A percentile compares a stretch with the other conserved stretches of the same genome.
phyloP scores from a whole-genome alignment of 2,113 vertebrate genomes.

The Hyperoodon ampullatus region DNA sequence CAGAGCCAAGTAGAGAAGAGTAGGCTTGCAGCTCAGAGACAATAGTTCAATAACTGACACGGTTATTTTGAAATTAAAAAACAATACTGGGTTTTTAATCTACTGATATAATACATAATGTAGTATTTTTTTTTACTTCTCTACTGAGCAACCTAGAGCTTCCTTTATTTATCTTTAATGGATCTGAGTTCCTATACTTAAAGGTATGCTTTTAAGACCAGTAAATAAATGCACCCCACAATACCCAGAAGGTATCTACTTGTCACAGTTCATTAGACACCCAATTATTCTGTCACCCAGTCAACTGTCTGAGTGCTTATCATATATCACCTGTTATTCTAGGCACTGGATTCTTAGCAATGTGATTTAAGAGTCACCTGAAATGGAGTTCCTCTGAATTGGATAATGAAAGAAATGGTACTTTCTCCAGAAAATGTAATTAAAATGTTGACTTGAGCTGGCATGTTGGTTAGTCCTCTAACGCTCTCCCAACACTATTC shows the following conservation, averaged over 20 bases:
- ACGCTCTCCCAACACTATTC: background rate
- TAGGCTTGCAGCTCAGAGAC: background rate
- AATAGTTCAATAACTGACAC: background rate
- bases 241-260: background rate
- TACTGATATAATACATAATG: background rate
- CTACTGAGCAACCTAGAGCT: background rate
- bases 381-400: background rate
- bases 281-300: background rate
- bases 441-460: background rate
- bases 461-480: background rate
- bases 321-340: background rate
- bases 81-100: background rate
- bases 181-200: background rate
- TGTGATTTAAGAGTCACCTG: background rate
- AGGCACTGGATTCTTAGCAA: background rate
- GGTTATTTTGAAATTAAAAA: slow-evolving; percentile 8
- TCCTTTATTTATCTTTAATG: background rate
- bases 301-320: background rate
- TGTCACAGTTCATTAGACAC: background rate
- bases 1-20: background rate
- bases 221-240: background rate
- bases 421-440: background rate
- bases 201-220: background rate
- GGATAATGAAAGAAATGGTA: background rate
- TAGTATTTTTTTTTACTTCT: background rate